Base-by-base conservation (phyloP, 2,797 vertebrate species). In the Clarias fuscus region DNA sequence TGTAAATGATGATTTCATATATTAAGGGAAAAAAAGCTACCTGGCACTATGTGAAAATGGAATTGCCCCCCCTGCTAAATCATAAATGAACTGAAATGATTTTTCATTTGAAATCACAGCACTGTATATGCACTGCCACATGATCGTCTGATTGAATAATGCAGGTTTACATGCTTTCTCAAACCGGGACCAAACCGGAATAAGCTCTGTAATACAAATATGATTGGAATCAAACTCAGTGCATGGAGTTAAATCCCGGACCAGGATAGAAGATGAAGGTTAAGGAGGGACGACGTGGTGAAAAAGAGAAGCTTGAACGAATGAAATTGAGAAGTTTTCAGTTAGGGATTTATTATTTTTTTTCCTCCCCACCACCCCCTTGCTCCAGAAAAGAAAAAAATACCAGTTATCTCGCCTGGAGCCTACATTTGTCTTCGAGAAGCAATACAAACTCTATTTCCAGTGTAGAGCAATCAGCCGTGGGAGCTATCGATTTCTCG, bases 391-490 rank as follows among this genome's bases (percentile, higher is more conserved):
- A 48, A 40, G 62, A 72, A 82, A 43, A 91, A 94, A 94, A 93
- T 91, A 90, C 89, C 91, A 93, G 93, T 93, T 90, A 91, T 94
- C 92, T 93, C 80, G 87, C 91, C 90, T 15, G 90, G 84, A 92
- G 91, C 90, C 90, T 86, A 91, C 92, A 94, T 95, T 94, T 93
- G 93, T 95, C 94, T 94, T 90, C 68, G 87, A 93, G 92, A 95
- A 95, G 94, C 93, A 95, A 94, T 92, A 94, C 93, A 93, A 94
- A 93, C 91, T 94, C 93, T 90, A 94, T 94, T 93, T 95, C 91
- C 93, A 91, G 92, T 65, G 88, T 91, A 90, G 93, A 93, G 94
- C 92, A 94, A 93, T 94, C 94, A 92, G 92, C 91, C 92, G 89
- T 90, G 91, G 92, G 91, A 93, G 91, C 92, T 90, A 94, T 95